Conservation (phyloP, 2,888 invertebrate genomes). For the Pristionchus mayeri region DNA sequence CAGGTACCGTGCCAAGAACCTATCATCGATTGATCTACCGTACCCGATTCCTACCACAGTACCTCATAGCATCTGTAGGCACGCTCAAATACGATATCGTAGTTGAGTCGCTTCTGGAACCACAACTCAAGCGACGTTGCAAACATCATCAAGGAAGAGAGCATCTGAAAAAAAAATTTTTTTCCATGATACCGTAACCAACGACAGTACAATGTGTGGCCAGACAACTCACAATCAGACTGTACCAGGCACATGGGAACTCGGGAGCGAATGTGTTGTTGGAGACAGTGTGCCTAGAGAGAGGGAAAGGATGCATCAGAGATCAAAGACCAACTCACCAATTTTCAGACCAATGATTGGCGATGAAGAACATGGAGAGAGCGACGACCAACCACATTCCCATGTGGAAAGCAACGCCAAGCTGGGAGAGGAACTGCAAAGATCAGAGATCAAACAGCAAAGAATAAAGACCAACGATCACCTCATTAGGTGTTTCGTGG, state of each 20-base stretch:
- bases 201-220: background rate
- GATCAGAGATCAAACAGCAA: conserved; percentile 10
- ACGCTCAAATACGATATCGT: background rate
- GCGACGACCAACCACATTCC: background rate
- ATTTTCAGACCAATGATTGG: background rate
- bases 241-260: background rate
- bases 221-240: background rate
- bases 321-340: conserved; percentile 20
- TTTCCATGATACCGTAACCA: background rate
- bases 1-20: background rate
- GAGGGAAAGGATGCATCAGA: background rate
- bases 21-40: background rate
- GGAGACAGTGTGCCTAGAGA: background rate
- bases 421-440: background rate
- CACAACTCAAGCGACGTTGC: background rate
- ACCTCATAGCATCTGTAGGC: conserved; percentile 16
- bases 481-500: background rate
- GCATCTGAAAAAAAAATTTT: background rate
- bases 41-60: background rate
- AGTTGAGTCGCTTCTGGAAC: background rate
- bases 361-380: conserved; percentile 6
- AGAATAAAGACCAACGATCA: background rate
- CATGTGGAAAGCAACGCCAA: background rate
- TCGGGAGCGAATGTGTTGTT: background rate
- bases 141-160: background rate